Conservation (phyloP, 2,888 invertebrate species). For the Agonopterix arenella region DNA sequence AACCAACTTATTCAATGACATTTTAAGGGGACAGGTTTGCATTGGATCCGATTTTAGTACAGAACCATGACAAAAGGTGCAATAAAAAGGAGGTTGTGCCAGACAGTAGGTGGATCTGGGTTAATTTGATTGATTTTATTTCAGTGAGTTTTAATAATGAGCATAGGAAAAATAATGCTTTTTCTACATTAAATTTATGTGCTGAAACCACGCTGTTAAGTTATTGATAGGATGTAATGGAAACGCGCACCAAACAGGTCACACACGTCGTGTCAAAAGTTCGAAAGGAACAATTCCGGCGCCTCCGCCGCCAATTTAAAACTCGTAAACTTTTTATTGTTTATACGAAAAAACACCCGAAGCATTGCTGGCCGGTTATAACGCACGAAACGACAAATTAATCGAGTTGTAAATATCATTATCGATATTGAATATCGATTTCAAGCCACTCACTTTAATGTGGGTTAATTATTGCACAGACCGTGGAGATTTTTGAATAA, state of each 20-base stretch:
- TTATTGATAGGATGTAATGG: conserved; percentile 23
- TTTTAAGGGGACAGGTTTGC: too few species aligned
- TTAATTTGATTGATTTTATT: too few species aligned
- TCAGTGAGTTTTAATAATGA: too few species aligned
- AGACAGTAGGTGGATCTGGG: too few species aligned
- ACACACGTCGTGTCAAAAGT: conserved; percentile 56
- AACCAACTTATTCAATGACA: too few species aligned
- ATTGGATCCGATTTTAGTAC: too few species aligned
- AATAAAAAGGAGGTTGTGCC: too few species aligned
- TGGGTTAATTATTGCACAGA: conserved; percentile 25
- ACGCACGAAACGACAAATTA: conserved; percentile 8
- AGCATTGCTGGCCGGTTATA: conserved; percentile 13
- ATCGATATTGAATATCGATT: conserved; percentile 8
- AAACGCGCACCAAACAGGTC: conserved; percentile 41
- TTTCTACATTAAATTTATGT: too few species aligned
- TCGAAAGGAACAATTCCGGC: conserved; percentile 43
- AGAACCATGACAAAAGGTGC: too few species aligned
- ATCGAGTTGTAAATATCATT: conserved; percentile 11
- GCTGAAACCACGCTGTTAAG: too few species aligned
- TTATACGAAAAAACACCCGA: conserved; percentile 28
- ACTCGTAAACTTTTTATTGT: conserved; percentile 56
- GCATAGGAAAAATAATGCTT: too few species aligned
- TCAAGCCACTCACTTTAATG: conserved; percentile 18
- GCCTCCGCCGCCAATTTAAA: conserved; percentile 50
- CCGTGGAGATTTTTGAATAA: too few species aligned